These are phyloP conservation scores for Exaiptasia diaphana DNA, from an alignment of 64 coral and sea anemone genomes.

Conservation along the genomic window DNA sequence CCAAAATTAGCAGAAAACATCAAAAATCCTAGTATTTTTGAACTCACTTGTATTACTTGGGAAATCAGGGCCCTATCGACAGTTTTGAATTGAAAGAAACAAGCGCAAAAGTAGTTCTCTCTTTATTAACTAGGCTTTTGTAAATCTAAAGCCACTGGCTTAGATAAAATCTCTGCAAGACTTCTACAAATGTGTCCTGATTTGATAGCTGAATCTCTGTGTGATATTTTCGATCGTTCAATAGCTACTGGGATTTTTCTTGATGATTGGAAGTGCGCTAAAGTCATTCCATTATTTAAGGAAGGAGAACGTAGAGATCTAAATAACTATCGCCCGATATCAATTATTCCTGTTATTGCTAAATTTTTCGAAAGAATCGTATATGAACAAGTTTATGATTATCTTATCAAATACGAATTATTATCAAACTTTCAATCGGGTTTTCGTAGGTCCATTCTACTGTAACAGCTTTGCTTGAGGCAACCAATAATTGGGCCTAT, in stretches of 20 bases:
- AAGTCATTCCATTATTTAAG: slow-evolving; percentile 50
- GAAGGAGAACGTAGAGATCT: slow-evolving; percentile 15
- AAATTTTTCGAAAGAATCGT: slow-evolving; percentile 38
- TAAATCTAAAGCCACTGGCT: slow-evolving; percentile 26
- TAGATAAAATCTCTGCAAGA: slow-evolving; percentile 32
- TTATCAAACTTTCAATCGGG: slow-evolving; percentile 16
- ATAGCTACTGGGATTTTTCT: slow-evolving; percentile 21
- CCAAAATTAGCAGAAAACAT: slow-evolving; percentile 18
- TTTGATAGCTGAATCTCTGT: neutral
- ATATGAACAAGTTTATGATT: slow-evolving; percentile 19
- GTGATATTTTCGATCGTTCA: slow-evolving; percentile 32
- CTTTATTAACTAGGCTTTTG: slow-evolving; percentile 1
- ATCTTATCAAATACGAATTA: slow-evolving; percentile 17
- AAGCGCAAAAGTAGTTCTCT: neutral
- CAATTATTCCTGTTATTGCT: slow-evolving; percentile 16
- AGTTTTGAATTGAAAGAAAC: slow-evolving; percentile 16
- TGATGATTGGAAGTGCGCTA: slow-evolving; percentile 35
- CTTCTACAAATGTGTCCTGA: slow-evolving; percentile 24
- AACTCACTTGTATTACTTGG: neutral
- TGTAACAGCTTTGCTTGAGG: slow-evolving; percentile 19
- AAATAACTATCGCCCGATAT: slow-evolving; percentile 56
- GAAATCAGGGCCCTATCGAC: neutral
- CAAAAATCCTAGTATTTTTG: neutral
- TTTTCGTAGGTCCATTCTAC: slow-evolving; percentile 10
- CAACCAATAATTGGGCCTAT: neutral